These are phyloP conservation scores for Zootoca vivipara DNA, from an alignment of 2,113 vertebrate species.

Conservation along the genomic window DNA sequence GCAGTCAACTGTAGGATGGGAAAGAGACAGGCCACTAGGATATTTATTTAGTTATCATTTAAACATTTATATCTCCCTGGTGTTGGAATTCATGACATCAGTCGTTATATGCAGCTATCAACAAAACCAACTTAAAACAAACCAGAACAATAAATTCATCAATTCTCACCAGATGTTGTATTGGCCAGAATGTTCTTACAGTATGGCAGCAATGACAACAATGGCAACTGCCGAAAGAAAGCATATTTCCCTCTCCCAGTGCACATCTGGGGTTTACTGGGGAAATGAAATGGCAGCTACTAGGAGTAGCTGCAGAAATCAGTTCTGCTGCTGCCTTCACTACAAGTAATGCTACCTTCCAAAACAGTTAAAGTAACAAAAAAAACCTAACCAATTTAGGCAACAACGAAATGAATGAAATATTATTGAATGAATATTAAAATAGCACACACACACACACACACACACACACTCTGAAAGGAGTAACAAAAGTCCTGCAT, in stretches of 20 bases:
- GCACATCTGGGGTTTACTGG: background rate
- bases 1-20: conserved; percentile 30
- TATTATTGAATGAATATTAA: background rate
- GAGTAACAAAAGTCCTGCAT: too few species aligned
- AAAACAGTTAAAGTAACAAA: background rate
- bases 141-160: background rate
- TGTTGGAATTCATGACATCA: background rate
- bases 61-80: background rate
- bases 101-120: background rate
- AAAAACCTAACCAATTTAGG: background rate
- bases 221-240: too few species aligned
- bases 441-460: too few species aligned
- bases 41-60: conserved; percentile 8
- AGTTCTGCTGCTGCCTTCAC: background rate
- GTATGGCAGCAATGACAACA: too few species aligned
- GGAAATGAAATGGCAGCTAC: background rate
- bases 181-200: too few species aligned
- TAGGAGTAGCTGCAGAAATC: background rate
- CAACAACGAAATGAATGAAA: background rate
- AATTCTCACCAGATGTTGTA: too few species aligned
- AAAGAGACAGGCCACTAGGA: conserved; percentile 55
- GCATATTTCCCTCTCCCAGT: background rate
- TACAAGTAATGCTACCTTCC: background rate
- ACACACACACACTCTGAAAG: too few species aligned
- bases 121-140: background rate